These are phyloP conservation scores for Megalurothrips usitatus DNA, from an alignment of 2,888 invertebrate genomes.

Conservation along the genomic window DNA sequence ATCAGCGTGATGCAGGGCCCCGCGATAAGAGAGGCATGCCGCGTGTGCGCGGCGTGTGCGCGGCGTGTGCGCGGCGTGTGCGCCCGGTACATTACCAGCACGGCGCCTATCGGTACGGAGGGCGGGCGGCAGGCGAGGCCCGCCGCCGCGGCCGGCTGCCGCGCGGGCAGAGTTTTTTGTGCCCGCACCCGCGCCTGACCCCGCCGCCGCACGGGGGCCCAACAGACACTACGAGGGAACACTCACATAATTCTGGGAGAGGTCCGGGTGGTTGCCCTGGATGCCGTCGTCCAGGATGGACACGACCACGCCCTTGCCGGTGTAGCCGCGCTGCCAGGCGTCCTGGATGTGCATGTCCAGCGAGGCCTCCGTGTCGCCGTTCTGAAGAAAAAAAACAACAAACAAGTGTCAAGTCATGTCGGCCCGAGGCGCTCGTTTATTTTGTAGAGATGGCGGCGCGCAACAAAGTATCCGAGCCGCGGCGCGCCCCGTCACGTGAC, in stretches of 20 bases:
- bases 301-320: constrained; percentile 16
- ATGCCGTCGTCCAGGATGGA: constrained; percentile 24
- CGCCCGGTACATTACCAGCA: too few species aligned
- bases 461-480: too few species aligned
- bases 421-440: too few species aligned
- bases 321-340: constrained; percentile 18
- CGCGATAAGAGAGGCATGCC: constrained; percentile 4
- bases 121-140: too few species aligned
- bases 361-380: constrained; percentile 3
- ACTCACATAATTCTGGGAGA: constrained; percentile 8
- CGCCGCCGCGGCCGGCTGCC: too few species aligned
- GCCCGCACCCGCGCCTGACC: neutral
- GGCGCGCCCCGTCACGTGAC: neutral
- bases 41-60: neutral
- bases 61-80: too few species aligned
- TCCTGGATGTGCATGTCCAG: constrained; percentile 22
- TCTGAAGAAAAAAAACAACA: neutral
- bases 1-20: constrained; percentile 1
- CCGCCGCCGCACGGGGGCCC: neutral
- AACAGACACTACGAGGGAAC: neutral
- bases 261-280: constrained; percentile 25
- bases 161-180: too few species aligned
- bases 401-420: neutral
- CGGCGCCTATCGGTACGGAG: too few species aligned
- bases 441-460: too few species aligned